A percentile compares a stretch with the other conserved stretches of the same genome.
These are phyloP conservation scores for Procambarus clarkii DNA, from an alignment of 1,140 invertebrate genomes.

Conservation along the genomic window DNA sequence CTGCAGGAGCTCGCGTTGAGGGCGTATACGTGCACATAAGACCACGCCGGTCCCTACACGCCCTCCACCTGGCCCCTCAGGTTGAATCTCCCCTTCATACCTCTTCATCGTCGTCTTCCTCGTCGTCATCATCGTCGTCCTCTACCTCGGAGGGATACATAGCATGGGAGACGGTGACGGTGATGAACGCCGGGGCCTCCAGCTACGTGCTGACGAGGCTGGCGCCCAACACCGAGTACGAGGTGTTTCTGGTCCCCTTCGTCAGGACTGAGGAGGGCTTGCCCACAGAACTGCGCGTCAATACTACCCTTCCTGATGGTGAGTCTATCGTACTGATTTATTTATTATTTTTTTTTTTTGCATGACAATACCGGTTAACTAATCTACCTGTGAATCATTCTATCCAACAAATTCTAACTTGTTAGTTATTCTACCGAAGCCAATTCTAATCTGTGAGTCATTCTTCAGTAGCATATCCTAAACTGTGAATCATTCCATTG, in stretches of 20 bases:
- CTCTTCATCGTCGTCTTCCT: slow-evolving; percentile 7
- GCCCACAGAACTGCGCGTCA: slow-evolving; percentile 73
- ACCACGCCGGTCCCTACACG: slow-evolving; percentile 45
- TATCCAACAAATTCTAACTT: too few species aligned
- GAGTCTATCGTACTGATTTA: too few species aligned
- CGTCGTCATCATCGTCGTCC: slow-evolving; percentile 15
- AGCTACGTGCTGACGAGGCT: slow-evolving; percentile 77
- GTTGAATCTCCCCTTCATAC: slow-evolving; percentile 24
- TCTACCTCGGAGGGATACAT: slow-evolving; percentile 38
- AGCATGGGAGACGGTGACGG: slow-evolving; percentile 75
- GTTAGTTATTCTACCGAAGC: too few species aligned
- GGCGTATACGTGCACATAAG: slow-evolving; percentile 59
- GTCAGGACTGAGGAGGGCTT: slow-evolving; percentile 76
- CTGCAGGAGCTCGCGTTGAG: slow-evolving; percentile 22
- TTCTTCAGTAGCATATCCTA: too few species aligned
- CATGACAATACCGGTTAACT: too few species aligned
- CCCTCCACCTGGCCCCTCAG: slow-evolving; percentile 57
- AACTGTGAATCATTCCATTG: too few species aligned
- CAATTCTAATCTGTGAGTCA: too few species aligned
- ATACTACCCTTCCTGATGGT: slow-evolving; percentile 68
- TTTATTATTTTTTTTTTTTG: too few species aligned
- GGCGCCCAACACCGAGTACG: slow-evolving; percentile 78
- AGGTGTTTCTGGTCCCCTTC: slow-evolving; percentile 78
- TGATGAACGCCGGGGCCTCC: slow-evolving; percentile 75
- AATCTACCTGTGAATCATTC: too few species aligned